These are phyloP conservation scores for Amphiprion clarkii DNA, from an alignment of 2,797 vertebrate genomes.

Conservation along the genomic window DNA sequence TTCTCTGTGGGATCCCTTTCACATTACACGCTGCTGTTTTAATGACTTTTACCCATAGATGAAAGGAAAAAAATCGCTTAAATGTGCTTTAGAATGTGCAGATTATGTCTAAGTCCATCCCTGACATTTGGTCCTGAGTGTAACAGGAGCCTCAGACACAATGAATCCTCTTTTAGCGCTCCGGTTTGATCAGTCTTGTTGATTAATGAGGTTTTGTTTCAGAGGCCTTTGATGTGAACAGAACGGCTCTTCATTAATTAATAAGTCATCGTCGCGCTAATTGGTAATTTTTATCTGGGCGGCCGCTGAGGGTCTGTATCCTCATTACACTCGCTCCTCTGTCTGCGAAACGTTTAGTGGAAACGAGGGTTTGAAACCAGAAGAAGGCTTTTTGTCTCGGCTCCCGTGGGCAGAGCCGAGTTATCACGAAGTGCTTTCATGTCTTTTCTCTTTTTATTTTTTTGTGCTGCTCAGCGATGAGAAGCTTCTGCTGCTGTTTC, in stretches of 20 bases:
- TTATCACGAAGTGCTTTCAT: slow-evolving; percentile 30
- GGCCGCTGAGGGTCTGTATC: slow-evolving; percentile 21
- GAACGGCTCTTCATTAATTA: slow-evolving; percentile 33
- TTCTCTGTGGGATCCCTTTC: neutral
- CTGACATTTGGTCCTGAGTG: neutral
- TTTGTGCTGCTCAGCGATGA: slow-evolving; percentile 16
- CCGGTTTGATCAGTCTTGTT: slow-evolving; percentile 11
- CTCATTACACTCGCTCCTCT: slow-evolving; percentile 25
- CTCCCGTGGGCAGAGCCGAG: slow-evolving; percentile 13
- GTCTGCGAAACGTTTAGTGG: slow-evolving; percentile 31
- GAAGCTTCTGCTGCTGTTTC: slow-evolving; percentile 19
- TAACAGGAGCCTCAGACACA: slow-evolving; percentile 7
- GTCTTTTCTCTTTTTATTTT: neutral
- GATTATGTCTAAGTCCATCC: too few species aligned
- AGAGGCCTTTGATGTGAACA: slow-evolving; percentile 42
- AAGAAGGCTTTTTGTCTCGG: slow-evolving; percentile 20
- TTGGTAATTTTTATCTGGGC: slow-evolving; percentile 26
- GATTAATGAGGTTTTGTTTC: slow-evolving; percentile 34
- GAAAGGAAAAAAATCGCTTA: neutral
- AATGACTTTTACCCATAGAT: slow-evolving; percentile 1
- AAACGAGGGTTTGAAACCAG: slow-evolving; percentile 28
- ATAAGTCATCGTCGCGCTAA: slow-evolving; percentile 40
- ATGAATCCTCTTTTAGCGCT: slow-evolving; percentile 23
- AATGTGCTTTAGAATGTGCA: too few species aligned
- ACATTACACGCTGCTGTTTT: neutral